phyloP scores from a whole-genome alignment of 2,113 vertebrate genomes.

The Coreoperca whiteheadi region DNA sequence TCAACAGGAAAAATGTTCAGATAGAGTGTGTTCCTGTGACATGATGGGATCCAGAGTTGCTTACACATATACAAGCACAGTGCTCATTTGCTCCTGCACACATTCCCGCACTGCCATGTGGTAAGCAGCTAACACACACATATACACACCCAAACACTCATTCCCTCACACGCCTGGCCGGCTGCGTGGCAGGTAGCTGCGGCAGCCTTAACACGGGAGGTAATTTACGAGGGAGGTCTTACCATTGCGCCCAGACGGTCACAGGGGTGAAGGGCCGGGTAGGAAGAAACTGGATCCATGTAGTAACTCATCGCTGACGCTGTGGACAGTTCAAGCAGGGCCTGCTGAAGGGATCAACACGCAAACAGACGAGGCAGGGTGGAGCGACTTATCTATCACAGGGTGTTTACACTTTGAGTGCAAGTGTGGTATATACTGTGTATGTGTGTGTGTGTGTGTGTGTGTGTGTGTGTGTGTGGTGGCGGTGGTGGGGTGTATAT shows the following conservation, averaged over 20 bases:
- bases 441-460: conserved; percentile 8
- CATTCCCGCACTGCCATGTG: conserved; percentile 52
- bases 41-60: conserved; percentile 60
- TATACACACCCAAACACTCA: conserved; percentile 30
- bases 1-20: conserved; percentile 34
- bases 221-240: conserved; percentile 87
- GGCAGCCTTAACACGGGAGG: conserved; percentile 58
- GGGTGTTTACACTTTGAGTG: conserved; percentile 75
- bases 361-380: conserved; percentile 62
- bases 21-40: conserved; percentile 38
- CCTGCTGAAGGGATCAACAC: conserved; percentile 80
- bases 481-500: background rate
- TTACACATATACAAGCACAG: conserved; percentile 24
- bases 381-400: conserved; percentile 75
- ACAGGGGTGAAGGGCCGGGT: conserved; percentile 83
- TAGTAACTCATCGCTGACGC: conserved; percentile 92
- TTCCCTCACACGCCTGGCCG: conserved; percentile 29
- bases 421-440: conserved; percentile 23
- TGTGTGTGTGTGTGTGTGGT: background rate
- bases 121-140: conserved; percentile 34
- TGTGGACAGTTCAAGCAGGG: conserved; percentile 73
- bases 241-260: conserved; percentile 87
- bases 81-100: conserved; percentile 27
- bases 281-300: conserved; percentile 86
- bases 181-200: conserved; percentile 73